Percentiles rank a stretch among this genome's conserved stretches.
Evolutionary conservation across 1,140 invertebrate species (phyloP).

Genomic region (Ladona fulva): DNA sequence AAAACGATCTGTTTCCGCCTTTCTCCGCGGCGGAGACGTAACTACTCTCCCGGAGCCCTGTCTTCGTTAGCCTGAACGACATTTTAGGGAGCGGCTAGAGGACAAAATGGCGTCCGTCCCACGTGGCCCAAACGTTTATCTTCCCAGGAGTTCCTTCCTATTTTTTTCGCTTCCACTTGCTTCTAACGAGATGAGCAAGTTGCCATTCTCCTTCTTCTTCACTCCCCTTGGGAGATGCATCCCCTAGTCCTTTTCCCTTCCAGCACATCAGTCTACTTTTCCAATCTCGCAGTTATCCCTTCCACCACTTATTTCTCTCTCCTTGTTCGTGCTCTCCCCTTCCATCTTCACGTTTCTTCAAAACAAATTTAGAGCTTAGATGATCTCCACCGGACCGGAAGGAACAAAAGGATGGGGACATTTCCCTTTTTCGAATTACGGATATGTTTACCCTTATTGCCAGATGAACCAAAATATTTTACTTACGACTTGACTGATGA

Average conservation of each 20-base stretch:
- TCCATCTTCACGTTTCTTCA: neutral
- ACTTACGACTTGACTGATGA: too few species aligned
- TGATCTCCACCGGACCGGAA: too few species aligned
- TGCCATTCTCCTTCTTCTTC: neutral
- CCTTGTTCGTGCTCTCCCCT: neutral
- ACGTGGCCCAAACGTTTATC: neutral
- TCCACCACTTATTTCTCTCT: neutral
- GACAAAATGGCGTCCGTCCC: neutral
- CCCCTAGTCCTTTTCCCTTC: neutral
- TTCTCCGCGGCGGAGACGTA: too few species aligned
- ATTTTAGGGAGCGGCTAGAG: neutral
- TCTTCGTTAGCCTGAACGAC: too few species aligned
- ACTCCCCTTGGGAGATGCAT: neutral
- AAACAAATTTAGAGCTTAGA: too few species aligned
- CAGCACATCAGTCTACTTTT: neutral
- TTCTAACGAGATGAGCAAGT: conserved; percentile 9
- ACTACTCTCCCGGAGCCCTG: too few species aligned
- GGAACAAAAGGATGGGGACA: too few species aligned
- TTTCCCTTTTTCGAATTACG: too few species aligned
- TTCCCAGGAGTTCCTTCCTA: neutral
- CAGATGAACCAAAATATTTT: too few species aligned
- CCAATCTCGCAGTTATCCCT: neutral
- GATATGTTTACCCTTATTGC: too few species aligned
- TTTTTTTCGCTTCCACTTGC: neutral
- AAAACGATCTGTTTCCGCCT: too few species aligned